These are phyloP conservation scores for Echiichthys vipera DNA, from an alignment of 2,797 vertebrate species.

Conservation along the genomic window DNA sequence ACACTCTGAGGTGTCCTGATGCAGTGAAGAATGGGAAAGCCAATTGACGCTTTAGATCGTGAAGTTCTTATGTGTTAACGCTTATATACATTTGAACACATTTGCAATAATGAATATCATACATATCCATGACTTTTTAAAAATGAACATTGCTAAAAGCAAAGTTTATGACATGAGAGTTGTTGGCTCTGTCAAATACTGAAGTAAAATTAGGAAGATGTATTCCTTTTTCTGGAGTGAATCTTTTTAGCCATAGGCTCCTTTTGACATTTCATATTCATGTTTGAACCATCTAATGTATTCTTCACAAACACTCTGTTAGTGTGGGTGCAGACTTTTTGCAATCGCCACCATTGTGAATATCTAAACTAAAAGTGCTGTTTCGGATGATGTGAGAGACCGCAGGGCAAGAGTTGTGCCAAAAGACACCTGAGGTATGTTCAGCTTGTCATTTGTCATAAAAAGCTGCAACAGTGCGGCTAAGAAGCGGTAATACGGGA, in stretches of 20 bases:
- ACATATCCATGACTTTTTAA: not conserved
- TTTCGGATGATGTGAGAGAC: not conserved
- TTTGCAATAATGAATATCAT: not conserved
- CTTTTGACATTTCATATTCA: not conserved
- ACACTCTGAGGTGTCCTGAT: no score
- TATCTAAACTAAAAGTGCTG: slow-evolving; percentile 5
- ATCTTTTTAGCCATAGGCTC: not conserved
- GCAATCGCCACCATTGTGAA: slow-evolving; percentile 10
- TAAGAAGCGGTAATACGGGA: not conserved
- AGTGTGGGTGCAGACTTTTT: slow-evolving; percentile 6
- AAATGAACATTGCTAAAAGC: no score
- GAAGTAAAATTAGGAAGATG: not conserved
- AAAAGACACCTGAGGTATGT: not conserved
- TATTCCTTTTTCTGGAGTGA: not conserved
- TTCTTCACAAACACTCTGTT: not conserved
- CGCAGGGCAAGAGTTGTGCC: not conserved
- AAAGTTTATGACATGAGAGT: not conserved
- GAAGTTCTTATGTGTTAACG: not conserved
- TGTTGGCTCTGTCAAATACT: not conserved
- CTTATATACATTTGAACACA: no score
- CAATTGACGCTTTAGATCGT: not conserved
- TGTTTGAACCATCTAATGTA: not conserved
- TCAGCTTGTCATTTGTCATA: not conserved
- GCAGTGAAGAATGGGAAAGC: not conserved
- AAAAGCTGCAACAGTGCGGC: not conserved